Evolutionary conservation across 2,888 invertebrate species (phyloP).

Genomic region (Troides helena): DNA sequence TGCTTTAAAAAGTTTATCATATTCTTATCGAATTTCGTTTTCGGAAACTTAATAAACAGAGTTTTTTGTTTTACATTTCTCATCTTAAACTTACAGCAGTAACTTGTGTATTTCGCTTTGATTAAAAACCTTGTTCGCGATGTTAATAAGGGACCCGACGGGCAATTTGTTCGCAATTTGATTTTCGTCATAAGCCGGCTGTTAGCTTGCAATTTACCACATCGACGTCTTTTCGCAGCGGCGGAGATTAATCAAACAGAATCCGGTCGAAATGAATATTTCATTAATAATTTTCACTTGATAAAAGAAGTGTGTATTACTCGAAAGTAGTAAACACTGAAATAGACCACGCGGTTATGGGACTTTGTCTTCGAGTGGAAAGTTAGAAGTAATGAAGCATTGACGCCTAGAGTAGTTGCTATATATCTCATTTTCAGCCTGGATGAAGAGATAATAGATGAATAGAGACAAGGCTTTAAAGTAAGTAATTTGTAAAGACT

Average conservation of each 20-base stretch:
- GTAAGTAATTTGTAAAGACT: too few relatives aligned
- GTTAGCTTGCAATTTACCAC: slow-evolving; percentile 27
- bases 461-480: too few relatives aligned
- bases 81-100: not conserved
- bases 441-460: too few relatives aligned
- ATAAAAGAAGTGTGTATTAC: not conserved
- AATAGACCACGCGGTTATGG: too few relatives aligned
- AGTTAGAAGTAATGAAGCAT: too few relatives aligned
- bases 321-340: too few relatives aligned
- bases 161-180: slow-evolving; percentile 25
- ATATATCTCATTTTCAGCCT: too few relatives aligned
- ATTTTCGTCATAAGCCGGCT: slow-evolving; percentile 26
- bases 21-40: too few relatives aligned
- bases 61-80: not conserved
- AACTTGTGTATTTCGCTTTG: slow-evolving; percentile 7
- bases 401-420: too few relatives aligned
- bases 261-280: slow-evolving; percentile 5
- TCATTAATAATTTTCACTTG: not conserved
- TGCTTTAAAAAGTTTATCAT: too few relatives aligned
- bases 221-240: slow-evolving; percentile 19
- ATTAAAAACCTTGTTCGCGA: slow-evolving; percentile 24
- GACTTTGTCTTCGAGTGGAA: too few relatives aligned
- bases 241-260: slow-evolving; percentile 8
- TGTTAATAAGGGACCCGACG: slow-evolving; percentile 26
- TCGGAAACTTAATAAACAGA: not conserved